phyloP scores from a whole-genome alignment of 2,113 vertebrate genomes.

The Tetrao urogallus region DNA sequence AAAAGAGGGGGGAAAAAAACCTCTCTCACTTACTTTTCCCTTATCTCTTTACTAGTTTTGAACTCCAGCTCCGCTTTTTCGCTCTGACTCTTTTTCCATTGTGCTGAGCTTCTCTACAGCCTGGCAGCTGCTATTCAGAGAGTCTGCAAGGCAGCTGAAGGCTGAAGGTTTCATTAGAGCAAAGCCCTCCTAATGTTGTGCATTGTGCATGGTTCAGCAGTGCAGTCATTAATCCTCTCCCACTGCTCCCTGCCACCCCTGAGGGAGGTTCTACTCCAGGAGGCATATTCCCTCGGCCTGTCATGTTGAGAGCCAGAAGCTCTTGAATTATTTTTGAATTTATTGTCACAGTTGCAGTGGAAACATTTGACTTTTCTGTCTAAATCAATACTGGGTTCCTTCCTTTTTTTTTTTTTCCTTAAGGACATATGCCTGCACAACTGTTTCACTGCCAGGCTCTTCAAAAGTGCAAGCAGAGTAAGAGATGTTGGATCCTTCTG shows the following conservation, averaged over 20 bases:
- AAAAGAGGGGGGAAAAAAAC: fast-evolving
- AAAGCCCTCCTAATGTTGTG: slow-evolving; percentile 22
- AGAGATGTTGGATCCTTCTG: not conserved
- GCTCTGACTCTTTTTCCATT: not conserved
- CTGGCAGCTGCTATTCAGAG: slow-evolving; percentile 55
- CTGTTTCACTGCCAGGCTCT: not conserved
- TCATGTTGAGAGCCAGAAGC: not conserved
- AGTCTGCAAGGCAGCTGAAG: not conserved
- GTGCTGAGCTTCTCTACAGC: not conserved
- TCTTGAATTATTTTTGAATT: slow-evolving; percentile 28
- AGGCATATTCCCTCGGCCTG: not conserved
- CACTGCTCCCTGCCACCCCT: not conserved
- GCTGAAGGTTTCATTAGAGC: slow-evolving; percentile 40
- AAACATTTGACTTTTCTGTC: not conserved
- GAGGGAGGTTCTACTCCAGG: slow-evolving; percentile 24
- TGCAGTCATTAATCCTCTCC: not conserved
- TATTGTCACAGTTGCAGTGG: slow-evolving; percentile 24
- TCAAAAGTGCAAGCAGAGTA: not conserved
- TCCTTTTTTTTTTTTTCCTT: not conserved
- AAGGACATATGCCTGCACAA: not conserved
- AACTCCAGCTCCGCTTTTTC: slow-evolving; percentile 49
- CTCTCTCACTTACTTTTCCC: no score
- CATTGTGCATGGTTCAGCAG: slow-evolving; percentile 30
- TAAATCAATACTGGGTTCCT: slow-evolving; percentile 23
- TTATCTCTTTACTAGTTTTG: not conserved